Evolutionary conservation across 1,140 invertebrate genomes (phyloP), one percentile per base, ranked within the genome.

Genomic region (Ips typographus): DNA sequence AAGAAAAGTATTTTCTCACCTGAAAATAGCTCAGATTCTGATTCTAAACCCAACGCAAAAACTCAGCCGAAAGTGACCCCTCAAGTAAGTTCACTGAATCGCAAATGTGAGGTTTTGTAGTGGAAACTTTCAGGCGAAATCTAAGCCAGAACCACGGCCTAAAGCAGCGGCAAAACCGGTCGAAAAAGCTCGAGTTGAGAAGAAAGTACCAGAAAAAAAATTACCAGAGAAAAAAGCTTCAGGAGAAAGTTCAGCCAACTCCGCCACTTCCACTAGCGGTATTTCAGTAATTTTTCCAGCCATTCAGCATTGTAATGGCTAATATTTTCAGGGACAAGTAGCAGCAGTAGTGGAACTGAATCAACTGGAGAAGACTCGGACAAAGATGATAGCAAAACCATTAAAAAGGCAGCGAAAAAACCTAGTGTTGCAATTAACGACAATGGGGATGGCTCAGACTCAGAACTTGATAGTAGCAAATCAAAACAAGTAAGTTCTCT

Each of bases 1-100:
- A 91, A 90, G 69, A 92, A 91, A 76, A 92, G 91, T 79, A 92
- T 92, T 76, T 92, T 92, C 73, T 92, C 90, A 71, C 90, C 91
- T 1, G 91, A 92, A 73, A 91, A 92, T 72, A 91, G 90, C 78
- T 91, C 89, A 41, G 90, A 91, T 79, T 90, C 89, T 68, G 74
- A 72, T 41, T 39, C 53, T 22, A 77, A 82, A 74, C 68, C 76
- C 73, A 56, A 79, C 77, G 72, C 75, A 75, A 73, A 73, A 44
- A n/a, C 5, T 40, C 65, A 1, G 37, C 36, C 40, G 39, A 73
- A 73, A 63, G 41, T 38, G 6, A 38, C 60, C 5, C 38, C 55
- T 22, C 49, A 71, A 56, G 57, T 55, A 58, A 60, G 42, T n/a
- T n/a, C n/a, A n/a, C n/a, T n/a, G n/a, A n/a, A n/a, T n/a, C n/a